Evolutionary conservation across 2,888 invertebrate genomes (phyloP).

Genomic region (Cataglyphis cursor): DNA sequence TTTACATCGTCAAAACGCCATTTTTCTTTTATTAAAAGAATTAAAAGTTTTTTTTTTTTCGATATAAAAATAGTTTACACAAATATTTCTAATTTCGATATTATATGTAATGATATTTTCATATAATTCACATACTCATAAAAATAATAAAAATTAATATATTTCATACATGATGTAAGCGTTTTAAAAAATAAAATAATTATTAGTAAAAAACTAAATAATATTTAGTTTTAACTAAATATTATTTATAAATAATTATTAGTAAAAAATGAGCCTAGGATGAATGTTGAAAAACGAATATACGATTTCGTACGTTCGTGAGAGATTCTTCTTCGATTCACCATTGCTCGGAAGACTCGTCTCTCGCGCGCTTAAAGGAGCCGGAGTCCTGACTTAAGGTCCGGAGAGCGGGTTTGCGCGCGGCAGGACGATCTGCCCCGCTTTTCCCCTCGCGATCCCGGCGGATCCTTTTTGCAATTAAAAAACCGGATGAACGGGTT

Average conservation of each 20-base stretch:
- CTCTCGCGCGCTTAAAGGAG: slow-evolving; percentile 40
- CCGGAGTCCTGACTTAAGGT: slow-evolving; percentile 62
- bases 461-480: slow-evolving; percentile 86
- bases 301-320: not conserved
- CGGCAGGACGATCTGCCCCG: slow-evolving; percentile 49
- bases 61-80: not conserved
- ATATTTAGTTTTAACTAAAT: no score
- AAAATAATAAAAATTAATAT: not conserved
- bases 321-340: slow-evolving; percentile 20
- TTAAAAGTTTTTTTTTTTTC: not conserved
- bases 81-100: not conserved
- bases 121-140: no score
- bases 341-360: slow-evolving; percentile 30
- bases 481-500: slow-evolving; percentile 86
- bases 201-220: not conserved
- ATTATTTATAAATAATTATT: not conserved
- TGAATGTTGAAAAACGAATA: not conserved
- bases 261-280: not conserved
- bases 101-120: not conserved
- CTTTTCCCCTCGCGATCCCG: slow-evolving; percentile 58
- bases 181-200: not conserved
- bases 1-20: not conserved
- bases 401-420: slow-evolving; percentile 64
- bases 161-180: not conserved
- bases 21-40: not conserved